Evolutionary conservation across 1,140 invertebrate genomes (phyloP), one percentile per base, ranked within the genome.

Genomic region (Tetraneura akinire): DNA sequence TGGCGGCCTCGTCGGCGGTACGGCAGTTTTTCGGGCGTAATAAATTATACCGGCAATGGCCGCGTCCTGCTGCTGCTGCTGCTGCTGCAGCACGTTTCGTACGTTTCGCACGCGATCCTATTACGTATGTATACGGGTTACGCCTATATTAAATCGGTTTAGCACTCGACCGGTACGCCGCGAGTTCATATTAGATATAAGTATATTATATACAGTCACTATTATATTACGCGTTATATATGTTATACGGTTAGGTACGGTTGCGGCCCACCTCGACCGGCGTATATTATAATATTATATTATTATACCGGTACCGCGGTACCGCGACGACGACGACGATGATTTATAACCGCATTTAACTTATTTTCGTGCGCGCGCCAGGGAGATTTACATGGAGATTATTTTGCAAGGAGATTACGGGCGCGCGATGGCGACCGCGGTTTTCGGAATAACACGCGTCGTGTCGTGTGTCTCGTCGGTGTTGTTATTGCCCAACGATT

Each of bases 41-140:
- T 76, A 76, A 76, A 76, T 76, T 76, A 37, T 14, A 60, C 37
- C 73, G n/a, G n/a, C n/a, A n/a, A n/a, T n/a, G n/a, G 8, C 32
- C 32, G 13, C 64, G 18, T 8, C 8, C 57, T 3, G 13, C 9
- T 37, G 3, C 64, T 13, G n/a, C 42, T 42, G 18, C 3, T 0
- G 26, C 42, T n/a, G n/a, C n/a, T n/a, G n/a, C 37, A 74, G 55
- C 71, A 49, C 18, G 51, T 49, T 74, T 74, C 13, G 71, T 16
- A 16, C 71, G 29, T 60, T 60, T 60, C 26, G n/a, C 6, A 3
- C 13, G 9, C n/a, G 11, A 21, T 4, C 1, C 18, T 57, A 6
- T 51, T 37, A 37, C 8, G 3, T 4, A 4, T 37, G 32, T 37
- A 37, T 37, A 8, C 8, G 32, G 3, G 8, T 4, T 37, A 8